Conservation (phyloP, 2,888 invertebrate species). For the Troides helena region DNA sequence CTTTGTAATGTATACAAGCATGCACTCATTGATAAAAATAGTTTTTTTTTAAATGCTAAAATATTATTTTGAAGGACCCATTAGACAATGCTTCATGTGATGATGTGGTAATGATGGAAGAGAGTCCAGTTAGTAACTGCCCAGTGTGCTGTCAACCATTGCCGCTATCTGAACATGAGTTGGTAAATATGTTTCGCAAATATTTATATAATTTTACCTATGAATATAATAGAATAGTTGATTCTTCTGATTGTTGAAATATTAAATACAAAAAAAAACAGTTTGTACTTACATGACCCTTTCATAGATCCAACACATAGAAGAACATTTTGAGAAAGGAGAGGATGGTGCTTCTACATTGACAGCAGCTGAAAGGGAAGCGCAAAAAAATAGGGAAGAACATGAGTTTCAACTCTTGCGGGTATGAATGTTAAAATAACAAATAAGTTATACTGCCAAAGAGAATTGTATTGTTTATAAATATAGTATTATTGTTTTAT, state of each 20-base stretch:
- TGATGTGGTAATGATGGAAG: conserved; percentile 75
- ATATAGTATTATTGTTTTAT: not conserved
- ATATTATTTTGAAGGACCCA: conserved; percentile 57
- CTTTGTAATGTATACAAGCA: no score
- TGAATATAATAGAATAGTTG: no score
- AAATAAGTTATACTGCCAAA: no score
- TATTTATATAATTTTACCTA: no score
- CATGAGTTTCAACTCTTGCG: conserved; percentile 89
- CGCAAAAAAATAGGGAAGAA: conserved; percentile 86
- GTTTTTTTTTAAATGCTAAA: no score
- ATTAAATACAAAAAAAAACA: no score
- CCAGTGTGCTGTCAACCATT: conserved; percentile 73
- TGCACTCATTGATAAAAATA: no score
- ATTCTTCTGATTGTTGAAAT: no score
- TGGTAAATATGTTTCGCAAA: conserved; percentile 45
- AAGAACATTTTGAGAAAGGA: conserved; percentile 86
- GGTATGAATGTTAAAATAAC: conserved; percentile 46
- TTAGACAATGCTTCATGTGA: conserved; percentile 76
- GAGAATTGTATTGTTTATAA: not conserved
- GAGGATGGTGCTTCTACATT: conserved; percentile 63
- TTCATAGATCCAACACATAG: conserved; percentile 86
- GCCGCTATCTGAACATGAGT: conserved; percentile 70
- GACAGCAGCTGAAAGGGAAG: conserved; percentile 77
- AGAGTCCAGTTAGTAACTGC: conserved; percentile 73
- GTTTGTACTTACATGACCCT: conserved; percentile 33